Evolutionary conservation across 2,797 vertebrate genomes (phyloP).

Genomic region (Thunnus albacares): DNA sequence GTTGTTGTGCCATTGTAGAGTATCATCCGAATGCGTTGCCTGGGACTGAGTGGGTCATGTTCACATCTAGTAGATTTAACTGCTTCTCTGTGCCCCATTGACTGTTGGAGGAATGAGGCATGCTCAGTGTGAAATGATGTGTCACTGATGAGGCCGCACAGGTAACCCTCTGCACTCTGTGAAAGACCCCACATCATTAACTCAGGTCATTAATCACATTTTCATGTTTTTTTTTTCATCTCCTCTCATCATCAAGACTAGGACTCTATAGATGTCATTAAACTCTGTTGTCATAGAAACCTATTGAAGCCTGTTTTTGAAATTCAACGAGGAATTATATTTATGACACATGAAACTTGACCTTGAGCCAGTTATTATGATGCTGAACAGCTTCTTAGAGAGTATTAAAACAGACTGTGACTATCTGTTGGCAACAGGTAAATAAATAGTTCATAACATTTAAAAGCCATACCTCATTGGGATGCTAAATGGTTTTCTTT

Average conservation of each 20-base stretch:
- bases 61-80: slow-evolving; percentile 52
- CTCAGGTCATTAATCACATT: slow-evolving; percentile 24
- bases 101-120: slow-evolving; percentile 65
- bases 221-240: slow-evolving; percentile 2
- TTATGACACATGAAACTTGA: slow-evolving; percentile 13
- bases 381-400: neutral
- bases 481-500: slow-evolving; percentile 55
- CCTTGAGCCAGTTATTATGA: slow-evolving; percentile 24
- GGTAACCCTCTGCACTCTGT: slow-evolving; percentile 40
- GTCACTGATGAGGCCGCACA: slow-evolving; percentile 64
- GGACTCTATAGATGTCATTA: neutral
- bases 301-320: slow-evolving; percentile 5
- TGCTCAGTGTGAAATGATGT: slow-evolving; percentile 69
- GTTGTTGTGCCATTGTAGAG: slow-evolving; percentile 31
- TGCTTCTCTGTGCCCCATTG: slow-evolving; percentile 44
- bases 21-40: slow-evolving; percentile 29
- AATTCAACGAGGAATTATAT: neutral
- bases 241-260: slow-evolving; percentile 24
- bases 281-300: slow-evolving; percentile 33
- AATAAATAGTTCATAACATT: slow-evolving; percentile 53
- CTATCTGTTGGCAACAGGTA: slow-evolving; percentile 44
- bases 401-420: neutral
- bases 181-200: slow-evolving; percentile 31
- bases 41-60: slow-evolving; percentile 39
- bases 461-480: slow-evolving; percentile 28